Conservation (phyloP, 2,797 vertebrate species). For the Tinamus major region DNA sequence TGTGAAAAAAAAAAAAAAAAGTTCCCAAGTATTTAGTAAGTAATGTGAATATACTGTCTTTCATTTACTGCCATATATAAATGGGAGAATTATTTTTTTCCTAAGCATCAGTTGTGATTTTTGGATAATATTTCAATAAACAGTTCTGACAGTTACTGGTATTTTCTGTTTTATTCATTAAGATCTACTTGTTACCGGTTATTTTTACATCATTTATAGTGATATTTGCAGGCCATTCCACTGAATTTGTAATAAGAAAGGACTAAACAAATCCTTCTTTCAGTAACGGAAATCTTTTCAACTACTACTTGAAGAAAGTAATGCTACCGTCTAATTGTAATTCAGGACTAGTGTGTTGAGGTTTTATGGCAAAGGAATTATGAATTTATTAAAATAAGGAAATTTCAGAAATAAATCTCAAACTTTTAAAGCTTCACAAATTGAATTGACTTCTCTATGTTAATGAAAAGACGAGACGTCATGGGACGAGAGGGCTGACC, state of each 20-base stretch:
- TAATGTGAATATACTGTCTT: not conserved
- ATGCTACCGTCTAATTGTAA: not conserved
- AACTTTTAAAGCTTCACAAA: not conserved
- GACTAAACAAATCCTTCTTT: not conserved
- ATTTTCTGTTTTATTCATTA: not conserved
- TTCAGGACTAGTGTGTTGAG: not conserved
- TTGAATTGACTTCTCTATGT: not conserved
- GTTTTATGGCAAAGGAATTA: not conserved
- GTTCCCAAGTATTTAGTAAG: not conserved
- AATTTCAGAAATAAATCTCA: not conserved
- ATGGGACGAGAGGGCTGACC: not conserved
- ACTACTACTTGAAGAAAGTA: not conserved
- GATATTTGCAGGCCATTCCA: not conserved
- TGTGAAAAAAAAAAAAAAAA: not conserved
- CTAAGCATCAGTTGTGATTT: not conserved
- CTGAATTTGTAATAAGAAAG: not conserved
- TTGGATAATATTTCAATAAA: not conserved
- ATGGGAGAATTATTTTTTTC: not conserved
- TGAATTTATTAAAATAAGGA: not conserved
- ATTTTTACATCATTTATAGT: not conserved
- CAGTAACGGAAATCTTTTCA: not conserved
- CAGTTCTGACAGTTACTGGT: not conserved
- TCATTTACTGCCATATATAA: not conserved
- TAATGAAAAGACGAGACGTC: not conserved
- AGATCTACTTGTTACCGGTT: not conserved